A percentile compares a stretch with the other conserved stretches of the same genome.
These are phyloP conservation scores for Dendrolimus punctatus DNA, from an alignment of 1,140 invertebrate species.

Conservation along the genomic window DNA sequence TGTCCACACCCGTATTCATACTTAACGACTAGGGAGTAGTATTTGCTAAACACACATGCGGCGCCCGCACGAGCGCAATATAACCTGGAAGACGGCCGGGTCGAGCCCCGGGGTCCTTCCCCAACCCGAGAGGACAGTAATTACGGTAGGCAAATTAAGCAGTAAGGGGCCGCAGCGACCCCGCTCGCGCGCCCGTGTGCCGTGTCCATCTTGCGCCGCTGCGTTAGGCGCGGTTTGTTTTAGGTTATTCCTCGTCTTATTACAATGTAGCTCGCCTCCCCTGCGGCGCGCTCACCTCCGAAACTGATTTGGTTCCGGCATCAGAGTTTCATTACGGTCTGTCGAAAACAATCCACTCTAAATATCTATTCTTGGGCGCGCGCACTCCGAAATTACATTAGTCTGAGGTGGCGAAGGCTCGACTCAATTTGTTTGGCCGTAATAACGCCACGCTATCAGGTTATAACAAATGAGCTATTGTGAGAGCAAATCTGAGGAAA, in stretches of 20 bases:
- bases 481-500: constrained; percentile 61
- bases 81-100: constrained; percentile 64
- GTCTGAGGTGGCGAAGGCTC: constrained; percentile 70
- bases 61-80: constrained; percentile 63
- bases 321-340: constrained; percentile 71
- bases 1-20: constrained; percentile 70
- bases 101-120: constrained; percentile 56
- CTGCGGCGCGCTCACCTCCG: constrained; percentile 65
- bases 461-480: constrained; percentile 70
- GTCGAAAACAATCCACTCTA: constrained; percentile 72
- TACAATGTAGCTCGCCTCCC: constrained; percentile 66
- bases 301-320: constrained; percentile 66
- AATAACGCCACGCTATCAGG: constrained; percentile 68
- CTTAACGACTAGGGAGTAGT: constrained; percentile 65
- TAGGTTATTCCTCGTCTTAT: constrained; percentile 68
- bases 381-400: constrained; percentile 69
- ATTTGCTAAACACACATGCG: constrained; percentile 66
- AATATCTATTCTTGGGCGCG: constrained; percentile 71
- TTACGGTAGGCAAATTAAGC: constrained; percentile 74
- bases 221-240: constrained; percentile 60
- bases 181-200: constrained; percentile 50
- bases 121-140: constrained; percentile 69
- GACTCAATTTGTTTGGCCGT: constrained; percentile 69
- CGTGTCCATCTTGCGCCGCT: constrained; percentile 50
- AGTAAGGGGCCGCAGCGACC: constrained; percentile 50